Evolutionary conservation across 2,797 vertebrate species (phyloP).

Genomic region (Sebastes diploproa): DNA sequence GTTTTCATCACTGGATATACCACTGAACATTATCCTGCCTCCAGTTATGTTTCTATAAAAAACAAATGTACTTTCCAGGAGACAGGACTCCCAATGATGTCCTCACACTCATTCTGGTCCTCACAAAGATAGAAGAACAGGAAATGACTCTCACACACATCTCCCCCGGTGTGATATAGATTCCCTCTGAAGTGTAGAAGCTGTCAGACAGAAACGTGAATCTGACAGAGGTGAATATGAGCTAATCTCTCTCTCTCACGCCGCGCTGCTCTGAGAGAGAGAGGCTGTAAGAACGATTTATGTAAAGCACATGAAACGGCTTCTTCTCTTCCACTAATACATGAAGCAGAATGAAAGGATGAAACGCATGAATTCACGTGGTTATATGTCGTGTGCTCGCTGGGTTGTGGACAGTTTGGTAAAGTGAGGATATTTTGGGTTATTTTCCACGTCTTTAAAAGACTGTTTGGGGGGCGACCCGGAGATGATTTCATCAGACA

Average conservation of each 20-base stretch:
- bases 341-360: not conserved
- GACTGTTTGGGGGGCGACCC: not conserved
- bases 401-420: not conserved
- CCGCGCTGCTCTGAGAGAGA: not conserved
- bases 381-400: not conserved
- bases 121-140: not conserved
- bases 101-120: not conserved
- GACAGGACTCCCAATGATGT: not conserved
- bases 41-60: not conserved
- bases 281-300: not conserved
- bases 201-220: constrained; percentile 10
- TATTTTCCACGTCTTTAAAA: not conserved
- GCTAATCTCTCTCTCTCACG: constrained; percentile 4
- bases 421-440: not conserved
- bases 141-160: not conserved
- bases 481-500: not conserved
- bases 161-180: constrained; percentile 1
- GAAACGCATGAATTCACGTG: no score
- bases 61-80: not conserved
- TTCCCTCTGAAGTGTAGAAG: not conserved
- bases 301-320: not conserved
- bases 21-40: not conserved
- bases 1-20: not conserved
- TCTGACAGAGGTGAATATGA: constrained; percentile 26
- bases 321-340: not conserved